phyloP scores from a whole-genome alignment of 2,797 vertebrate genomes.

The Pseudotriccus pelzelni region DNA sequence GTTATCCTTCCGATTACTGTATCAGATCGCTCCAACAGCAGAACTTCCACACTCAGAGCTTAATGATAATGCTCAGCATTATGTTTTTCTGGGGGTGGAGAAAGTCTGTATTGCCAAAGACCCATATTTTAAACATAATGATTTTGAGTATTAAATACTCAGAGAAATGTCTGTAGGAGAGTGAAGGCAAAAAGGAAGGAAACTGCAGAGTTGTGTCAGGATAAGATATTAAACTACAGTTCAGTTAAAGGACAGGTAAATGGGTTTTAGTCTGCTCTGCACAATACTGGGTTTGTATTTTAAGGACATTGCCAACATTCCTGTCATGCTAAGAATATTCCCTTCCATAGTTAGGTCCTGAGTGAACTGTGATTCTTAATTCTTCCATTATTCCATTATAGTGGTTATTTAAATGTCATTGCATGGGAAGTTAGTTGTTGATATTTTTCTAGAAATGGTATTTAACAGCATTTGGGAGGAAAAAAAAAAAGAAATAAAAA shows the following conservation, averaged over 20 bases:
- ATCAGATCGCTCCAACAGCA: neutral
- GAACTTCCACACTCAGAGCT: neutral
- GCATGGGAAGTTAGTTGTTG: neutral
- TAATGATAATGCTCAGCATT: neutral
- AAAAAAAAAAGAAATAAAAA: neutral
- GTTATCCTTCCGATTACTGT: neutral
- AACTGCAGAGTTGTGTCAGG: neutral
- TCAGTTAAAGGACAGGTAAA: neutral
- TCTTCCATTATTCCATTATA: neutral
- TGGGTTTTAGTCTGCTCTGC: neutral
- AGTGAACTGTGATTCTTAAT: neutral
- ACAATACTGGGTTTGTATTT: neutral
- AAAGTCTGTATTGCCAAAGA: neutral
- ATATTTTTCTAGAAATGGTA: neutral
- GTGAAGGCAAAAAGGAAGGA: neutral
- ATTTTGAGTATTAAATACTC: neutral
- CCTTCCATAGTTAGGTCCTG: neutral
- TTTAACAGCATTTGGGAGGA: neutral
- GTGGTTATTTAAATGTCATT: neutral
- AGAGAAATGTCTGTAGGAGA: neutral
- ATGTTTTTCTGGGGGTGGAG: neutral
- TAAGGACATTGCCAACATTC: neutral
- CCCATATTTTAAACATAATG: neutral
- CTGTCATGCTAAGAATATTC: neutral
- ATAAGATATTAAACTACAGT: neutral